Base-by-base conservation (phyloP, 2,888 invertebrate species). In the Hypolimnas misippus region DNA sequence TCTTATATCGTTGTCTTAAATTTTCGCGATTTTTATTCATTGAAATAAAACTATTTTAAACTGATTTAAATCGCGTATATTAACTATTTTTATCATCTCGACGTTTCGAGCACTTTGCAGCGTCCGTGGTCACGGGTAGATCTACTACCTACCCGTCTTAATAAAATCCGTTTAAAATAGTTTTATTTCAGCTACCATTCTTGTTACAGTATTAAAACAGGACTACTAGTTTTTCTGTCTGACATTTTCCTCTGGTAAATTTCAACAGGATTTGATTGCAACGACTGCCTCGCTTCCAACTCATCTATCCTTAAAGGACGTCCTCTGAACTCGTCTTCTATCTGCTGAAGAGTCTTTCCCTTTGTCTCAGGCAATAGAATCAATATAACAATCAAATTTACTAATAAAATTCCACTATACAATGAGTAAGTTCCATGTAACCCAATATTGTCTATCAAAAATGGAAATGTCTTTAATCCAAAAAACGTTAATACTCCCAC, bases 341-440 rank as follows among this genome's bases (percentile, higher is more conserved):
- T 95, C 76, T 95, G 93, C 64, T 93, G 89, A 56, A 95, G 80
- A 0, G 94, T 94, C 70, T 92, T 94, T 2, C 94, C 93, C 68
- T 93, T 94, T 0, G 95, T 95, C 79, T 95, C 95, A 0, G 95
- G 95, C 50, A 95, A 76, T 50, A 92, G 76, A 54, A 92, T 86
- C 67, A 94, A 86, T 65, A 94, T 93, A 0, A 94, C 69, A 2
- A 91, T 79, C 38, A 94, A 92, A 44, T 93, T 73, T 3, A 93
- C 81, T 0, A 93, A 84, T 56, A 94, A 82, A 0, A 86, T 70
- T 3, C 89, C 92, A 3, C 93, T 88, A 74, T 94, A 95, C 46
- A 94, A 72, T 0, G 87, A 73, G 74, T 94, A 95, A 0, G 94
- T 91, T 10, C 93, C 93, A 14, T 90, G 84, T 10, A 93, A 80